Conservation (phyloP, 2,888 invertebrate species). For the Tiphia femorata region DNA sequence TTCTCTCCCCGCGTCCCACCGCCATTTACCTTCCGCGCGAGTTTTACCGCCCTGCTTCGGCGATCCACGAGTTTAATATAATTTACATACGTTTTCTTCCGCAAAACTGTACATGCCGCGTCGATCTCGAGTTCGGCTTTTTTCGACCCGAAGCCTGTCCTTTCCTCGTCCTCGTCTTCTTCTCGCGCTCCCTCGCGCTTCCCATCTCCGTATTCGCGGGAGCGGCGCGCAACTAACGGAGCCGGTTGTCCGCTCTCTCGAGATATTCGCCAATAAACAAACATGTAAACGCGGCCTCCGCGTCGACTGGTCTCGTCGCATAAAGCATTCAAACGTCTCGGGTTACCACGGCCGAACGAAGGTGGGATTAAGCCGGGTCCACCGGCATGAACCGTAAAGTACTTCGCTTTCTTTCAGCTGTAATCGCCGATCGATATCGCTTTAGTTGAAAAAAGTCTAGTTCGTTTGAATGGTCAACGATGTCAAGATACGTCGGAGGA, state of each 20-base stretch:
- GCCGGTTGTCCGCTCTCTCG: not conserved
- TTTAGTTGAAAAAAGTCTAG: constrained; percentile 8
- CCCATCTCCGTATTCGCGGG: not conserved
- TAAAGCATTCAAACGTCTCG: constrained; percentile 27
- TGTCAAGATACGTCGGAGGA: no score
- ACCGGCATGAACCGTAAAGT: constrained; percentile 31
- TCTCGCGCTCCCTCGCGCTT: not conserved
- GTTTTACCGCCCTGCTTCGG: no score
- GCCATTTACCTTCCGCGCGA: no score
- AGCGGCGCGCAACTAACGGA: not conserved
- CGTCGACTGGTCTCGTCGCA: not conserved
- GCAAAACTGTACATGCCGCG: constrained; percentile 1
- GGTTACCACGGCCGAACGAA: constrained; percentile 39
- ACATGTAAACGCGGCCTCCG: not conserved
- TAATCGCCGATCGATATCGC: constrained; percentile 42
- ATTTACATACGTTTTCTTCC: no score
- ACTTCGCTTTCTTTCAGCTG: constrained; percentile 40
- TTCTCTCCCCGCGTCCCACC: no score
- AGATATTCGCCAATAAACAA: not conserved
- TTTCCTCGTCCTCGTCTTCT: not conserved
- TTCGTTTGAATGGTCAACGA: no score
- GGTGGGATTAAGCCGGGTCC: constrained; percentile 37
- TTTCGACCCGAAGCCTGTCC: not conserved
- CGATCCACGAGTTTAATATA: no score
- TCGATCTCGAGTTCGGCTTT: not conserved